Percentiles rank a stretch among this genome's conserved stretches.
phyloP scores from a whole-genome alignment of 1,140 invertebrate genomes.

The Mya arenaria region DNA sequence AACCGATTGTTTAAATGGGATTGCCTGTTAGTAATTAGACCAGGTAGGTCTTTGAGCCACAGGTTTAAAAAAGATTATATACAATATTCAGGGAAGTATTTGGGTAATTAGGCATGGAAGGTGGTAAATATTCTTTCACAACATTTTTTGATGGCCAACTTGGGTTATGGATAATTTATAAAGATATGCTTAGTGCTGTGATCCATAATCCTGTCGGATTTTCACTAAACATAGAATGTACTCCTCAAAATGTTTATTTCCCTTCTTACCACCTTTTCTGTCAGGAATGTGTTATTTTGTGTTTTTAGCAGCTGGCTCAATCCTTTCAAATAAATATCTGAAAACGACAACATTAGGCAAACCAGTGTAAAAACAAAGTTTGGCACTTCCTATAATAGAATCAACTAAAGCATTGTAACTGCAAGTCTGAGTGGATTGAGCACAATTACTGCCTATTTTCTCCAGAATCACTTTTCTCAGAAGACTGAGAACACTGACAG shows the following conservation, averaged over 20 bases:
- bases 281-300: conserved; percentile 6
- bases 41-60: conserved; percentile 28
- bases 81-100: conserved; percentile 30
- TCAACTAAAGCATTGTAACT: neutral
- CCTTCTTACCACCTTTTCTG: conserved; percentile 2
- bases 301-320: conserved; percentile 1
- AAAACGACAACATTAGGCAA: conserved; percentile 6
- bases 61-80: conserved; percentile 10
- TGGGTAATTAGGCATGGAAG: neutral
- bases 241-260: conserved; percentile 20
- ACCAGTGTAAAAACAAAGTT: conserved; percentile 25
- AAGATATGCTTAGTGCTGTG: conserved; percentile 6
- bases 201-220: conserved; percentile 19
- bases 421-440: neutral
- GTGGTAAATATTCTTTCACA: too few species aligned
- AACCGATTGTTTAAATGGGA: conserved; percentile 13
- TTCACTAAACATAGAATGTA: conserved; percentile 13
- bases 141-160: conserved; percentile 17
- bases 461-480: neutral
- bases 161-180: conserved; percentile 18
- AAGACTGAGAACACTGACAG: too few species aligned
- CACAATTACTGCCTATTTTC: neutral
- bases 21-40: conserved; percentile 38
- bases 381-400: neutral
- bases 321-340: conserved; percentile 9